Percentiles rank a stretch among this genome's conserved stretches.
Conservation (phyloP, 2,113 vertebrate species). For the Microtus ochrogaster region DNA sequence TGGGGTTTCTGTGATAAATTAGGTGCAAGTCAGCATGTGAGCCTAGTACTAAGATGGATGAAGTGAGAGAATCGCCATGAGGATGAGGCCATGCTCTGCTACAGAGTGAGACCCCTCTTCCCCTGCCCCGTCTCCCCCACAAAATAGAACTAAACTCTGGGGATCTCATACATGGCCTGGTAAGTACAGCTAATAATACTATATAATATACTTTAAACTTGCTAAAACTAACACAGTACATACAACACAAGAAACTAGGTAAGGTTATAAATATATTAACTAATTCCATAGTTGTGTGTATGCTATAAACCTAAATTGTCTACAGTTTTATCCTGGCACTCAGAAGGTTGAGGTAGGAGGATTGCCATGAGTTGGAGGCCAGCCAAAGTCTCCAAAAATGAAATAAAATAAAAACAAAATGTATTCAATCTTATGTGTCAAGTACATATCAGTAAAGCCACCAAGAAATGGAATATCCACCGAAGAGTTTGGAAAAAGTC, state of each 20-base stretch:
- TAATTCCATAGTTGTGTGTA: background rate
- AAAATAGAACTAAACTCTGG: background rate
- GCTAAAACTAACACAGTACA: background rate
- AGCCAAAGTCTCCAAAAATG: background rate
- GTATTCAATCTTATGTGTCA: background rate
- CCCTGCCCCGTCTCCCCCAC: background rate
- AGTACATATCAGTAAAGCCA: background rate
- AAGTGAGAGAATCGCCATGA: background rate
- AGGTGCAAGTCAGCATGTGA: background rate
- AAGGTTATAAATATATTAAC: background rate
- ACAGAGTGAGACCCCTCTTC: background rate
- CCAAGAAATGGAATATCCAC: background rate
- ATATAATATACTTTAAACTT: background rate
- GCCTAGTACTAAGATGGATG: background rate
- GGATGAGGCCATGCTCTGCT: background rate
- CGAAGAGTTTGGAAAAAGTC: background rate
- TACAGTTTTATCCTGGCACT: background rate
- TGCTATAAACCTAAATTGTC: background rate
- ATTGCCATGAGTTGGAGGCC: background rate
- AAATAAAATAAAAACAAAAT: background rate
- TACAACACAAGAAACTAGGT: background rate
- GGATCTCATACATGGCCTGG: background rate
- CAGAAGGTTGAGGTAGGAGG: background rate
- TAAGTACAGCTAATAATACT: background rate
- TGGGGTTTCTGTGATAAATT: background rate